phyloP scores from a whole-genome alignment of 2,797 vertebrate species.

The Hafferia zeledoni region DNA sequence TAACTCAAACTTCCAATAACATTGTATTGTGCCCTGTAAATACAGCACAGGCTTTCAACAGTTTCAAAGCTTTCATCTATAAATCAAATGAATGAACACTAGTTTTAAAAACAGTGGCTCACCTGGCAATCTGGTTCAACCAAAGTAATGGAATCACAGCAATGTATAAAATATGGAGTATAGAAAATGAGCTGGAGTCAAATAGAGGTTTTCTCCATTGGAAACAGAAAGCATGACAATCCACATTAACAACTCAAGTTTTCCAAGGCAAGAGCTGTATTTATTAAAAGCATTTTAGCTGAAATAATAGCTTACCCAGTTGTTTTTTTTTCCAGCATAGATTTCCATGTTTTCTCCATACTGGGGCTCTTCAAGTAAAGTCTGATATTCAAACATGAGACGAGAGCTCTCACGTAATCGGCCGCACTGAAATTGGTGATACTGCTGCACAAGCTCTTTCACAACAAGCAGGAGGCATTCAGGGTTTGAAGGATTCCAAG shows the following conservation, averaged over 20 bases:
- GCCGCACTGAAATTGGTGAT: conserved; percentile 95
- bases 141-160: neutral
- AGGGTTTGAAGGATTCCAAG: conserved; percentile 90
- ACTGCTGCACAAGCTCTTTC: conserved; percentile 97
- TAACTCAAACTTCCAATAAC: neutral
- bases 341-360: conserved; percentile 95
- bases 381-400: conserved; percentile 97
- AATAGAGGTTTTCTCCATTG: neutral
- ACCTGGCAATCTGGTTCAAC: neutral
- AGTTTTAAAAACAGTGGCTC: neutral
- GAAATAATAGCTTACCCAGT: conserved; percentile 85
- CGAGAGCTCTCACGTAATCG: conserved; percentile 93
- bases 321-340: conserved; percentile 95
- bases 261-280: neutral
- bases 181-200: neutral
- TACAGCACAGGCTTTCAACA: neutral
- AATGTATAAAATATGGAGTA: neutral
- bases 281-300: neutral
- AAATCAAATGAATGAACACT: neutral
- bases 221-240: neutral
- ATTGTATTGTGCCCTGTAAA: neutral
- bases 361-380: conserved; percentile 91
- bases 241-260: neutral
- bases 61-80: neutral
- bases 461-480: conserved; percentile 94